Conservation (phyloP, 1,140 invertebrate species). For the Aphelenchoides avenae region DNA sequence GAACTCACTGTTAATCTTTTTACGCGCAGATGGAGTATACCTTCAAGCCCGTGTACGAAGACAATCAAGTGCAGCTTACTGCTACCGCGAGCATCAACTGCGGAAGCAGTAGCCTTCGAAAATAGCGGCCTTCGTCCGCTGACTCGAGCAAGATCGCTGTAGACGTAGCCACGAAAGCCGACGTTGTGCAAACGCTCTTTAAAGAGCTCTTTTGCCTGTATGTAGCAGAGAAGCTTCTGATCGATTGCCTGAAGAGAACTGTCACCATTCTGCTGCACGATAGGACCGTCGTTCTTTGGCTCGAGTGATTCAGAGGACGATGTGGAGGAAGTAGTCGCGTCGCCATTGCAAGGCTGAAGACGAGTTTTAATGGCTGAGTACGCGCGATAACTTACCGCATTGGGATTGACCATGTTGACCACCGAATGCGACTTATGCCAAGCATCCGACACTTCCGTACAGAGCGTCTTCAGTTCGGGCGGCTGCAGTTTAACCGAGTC, state of each 20-base stretch:
- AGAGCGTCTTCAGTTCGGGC: too few relatives aligned
- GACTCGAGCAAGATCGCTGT: constrained; percentile 24
- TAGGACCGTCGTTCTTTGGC: background rate
- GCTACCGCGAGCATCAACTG: constrained; percentile 19
- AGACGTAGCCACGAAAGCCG: constrained; percentile 22
- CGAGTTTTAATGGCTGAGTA: constrained; percentile 3
- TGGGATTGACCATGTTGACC: constrained; percentile 13
- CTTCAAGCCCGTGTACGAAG: constrained; percentile 36
- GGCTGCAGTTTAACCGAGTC: constrained; percentile 4
- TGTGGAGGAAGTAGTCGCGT: constrained; percentile 6
- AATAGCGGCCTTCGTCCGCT: constrained; percentile 17
- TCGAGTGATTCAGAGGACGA: constrained; percentile 15
- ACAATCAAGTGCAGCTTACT: constrained; percentile 27
- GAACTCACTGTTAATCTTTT: background rate
- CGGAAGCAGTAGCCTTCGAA: constrained; percentile 8
- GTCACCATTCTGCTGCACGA: constrained; percentile 7
- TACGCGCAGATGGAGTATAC: constrained; percentile 1
- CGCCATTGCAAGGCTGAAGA: background rate
- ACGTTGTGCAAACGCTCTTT: background rate
- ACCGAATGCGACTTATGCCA: background rate
- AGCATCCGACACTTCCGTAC: too few relatives aligned
- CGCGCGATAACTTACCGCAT: constrained; percentile 11
- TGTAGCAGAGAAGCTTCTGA: constrained; percentile 11
- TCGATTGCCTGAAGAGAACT: constrained; percentile 11
- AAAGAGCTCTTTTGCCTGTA: constrained; percentile 1